A percentile compares a stretch with the other conserved stretches of the same genome.
phyloP scores from a whole-genome alignment of 1,140 invertebrate genomes.

The Octopus bimaculoides region DNA sequence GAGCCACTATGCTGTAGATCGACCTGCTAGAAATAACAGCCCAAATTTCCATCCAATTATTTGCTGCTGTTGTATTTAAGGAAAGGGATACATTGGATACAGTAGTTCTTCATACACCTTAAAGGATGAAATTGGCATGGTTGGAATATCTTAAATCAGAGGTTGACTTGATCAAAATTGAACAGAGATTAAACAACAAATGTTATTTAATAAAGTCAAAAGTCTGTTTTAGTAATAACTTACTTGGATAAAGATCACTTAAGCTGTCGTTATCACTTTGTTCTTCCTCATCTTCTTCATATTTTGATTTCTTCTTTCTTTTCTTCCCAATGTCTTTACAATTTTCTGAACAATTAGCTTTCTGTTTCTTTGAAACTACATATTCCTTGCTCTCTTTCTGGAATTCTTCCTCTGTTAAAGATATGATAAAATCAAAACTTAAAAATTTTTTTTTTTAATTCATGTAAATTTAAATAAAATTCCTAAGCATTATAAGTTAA shows the following conservation, averaged over 20 bases:
- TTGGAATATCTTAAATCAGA: too few species aligned
- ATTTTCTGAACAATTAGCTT: not conserved
- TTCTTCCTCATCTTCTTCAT: not conserved
- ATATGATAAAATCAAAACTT: not conserved
- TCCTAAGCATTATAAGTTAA: too few species aligned
- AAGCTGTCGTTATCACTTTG: constrained; percentile 21
- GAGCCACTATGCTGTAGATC: too few species aligned
- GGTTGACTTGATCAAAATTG: too few species aligned
- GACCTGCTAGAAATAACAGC: too few species aligned
- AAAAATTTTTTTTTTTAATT: not conserved
- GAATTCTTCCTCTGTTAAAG: constrained; percentile 37
- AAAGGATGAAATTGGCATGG: too few species aligned
- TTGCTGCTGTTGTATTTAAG: too few species aligned
- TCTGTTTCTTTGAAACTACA: not conserved
- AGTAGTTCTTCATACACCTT: too few species aligned
- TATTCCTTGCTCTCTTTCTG: constrained; percentile 35
- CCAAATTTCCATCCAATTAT: too few species aligned
- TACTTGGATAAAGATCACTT: constrained; percentile 26
- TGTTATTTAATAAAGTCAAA: too few species aligned
- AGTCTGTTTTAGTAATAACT: not conserved
- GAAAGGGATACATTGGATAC: too few species aligned
- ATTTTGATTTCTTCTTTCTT: not conserved
- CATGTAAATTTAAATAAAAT: not conserved
- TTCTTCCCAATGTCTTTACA: not conserved
- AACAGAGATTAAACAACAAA: too few species aligned